Evolutionary conservation across 2,113 vertebrate species (phyloP), one percentile per base, ranked within the genome.

Genomic region (Canis aureus): DNA sequence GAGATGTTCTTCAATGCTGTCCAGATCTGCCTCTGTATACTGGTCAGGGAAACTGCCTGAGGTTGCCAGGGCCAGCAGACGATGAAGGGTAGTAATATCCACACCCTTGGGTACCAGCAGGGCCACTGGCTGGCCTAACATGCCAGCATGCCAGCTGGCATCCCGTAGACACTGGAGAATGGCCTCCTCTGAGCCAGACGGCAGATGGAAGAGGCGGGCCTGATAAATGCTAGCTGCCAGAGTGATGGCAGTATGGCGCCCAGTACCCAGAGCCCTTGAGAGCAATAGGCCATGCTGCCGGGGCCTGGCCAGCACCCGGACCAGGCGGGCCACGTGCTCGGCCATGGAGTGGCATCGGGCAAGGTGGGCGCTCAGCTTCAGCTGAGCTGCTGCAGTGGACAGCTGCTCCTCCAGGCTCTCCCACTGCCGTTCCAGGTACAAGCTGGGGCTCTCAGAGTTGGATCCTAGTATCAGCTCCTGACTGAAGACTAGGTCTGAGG

Each of bases 251-350:
- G 99, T 98, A 95, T 97, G 99, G n/a, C 99, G 99, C 8, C 99
- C 99, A 0, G 99, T 99, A 89, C 98, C 98, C 29, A 71, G 97
- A 59, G 66, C 55, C 8, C 97, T 89, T 23, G 98, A 96, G 0
- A 99, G 97, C 27, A 99, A 97, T 4, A 98, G 97, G 3, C 99
- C 98, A 1, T 99, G 99, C 87, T 99, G 99, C 74, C 96, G 97
- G 11, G 99, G 99, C 66, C 99, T 97, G 22, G 98, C 97, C 86
- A 99, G 89, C 32, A 98, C 97, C 17, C 99, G 98, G 89, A 99
- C 98, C 90, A 99, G 97, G 74, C 97, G 99, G 32, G 98, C 93
- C 85, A 99, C 98, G 7, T 99, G 99, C 59, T 76, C 93, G 62
- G 98, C 96, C 78, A 98, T 98, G n/a, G 98, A 96, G 12, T 91